Evolutionary conservation across 2,888 invertebrate species (phyloP).

Genomic region (Drosophila testacea): DNA sequence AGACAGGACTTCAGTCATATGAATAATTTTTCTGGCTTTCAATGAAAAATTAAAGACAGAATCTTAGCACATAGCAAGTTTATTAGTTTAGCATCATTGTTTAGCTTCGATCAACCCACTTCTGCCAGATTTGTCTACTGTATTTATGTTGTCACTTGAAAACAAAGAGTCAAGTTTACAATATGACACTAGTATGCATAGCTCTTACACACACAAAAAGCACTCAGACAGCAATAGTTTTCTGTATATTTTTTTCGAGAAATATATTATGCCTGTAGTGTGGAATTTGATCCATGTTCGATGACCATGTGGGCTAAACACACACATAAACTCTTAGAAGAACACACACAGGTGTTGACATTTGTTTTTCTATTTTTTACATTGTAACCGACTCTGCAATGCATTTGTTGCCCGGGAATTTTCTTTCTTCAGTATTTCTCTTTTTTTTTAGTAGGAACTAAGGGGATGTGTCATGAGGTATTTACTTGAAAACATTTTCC

Average conservation of each 20-base stretch:
- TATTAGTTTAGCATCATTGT: not conserved
- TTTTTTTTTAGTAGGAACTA: slow-evolving; percentile 30
- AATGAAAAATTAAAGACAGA: too few species aligned
- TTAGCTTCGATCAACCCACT: slow-evolving; percentile 33
- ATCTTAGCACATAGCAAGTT: not conserved
- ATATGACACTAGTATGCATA: slow-evolving; percentile 27
- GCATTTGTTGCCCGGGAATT: slow-evolving; percentile 43
- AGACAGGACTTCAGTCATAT: too few species aligned
- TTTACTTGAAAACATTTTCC: slow-evolving; percentile 51
- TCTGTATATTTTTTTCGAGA: slow-evolving; percentile 4
- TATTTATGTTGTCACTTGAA: not conserved
- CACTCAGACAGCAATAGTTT: slow-evolving; percentile 51
- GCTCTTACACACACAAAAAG: slow-evolving; percentile 26
- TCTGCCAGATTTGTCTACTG: not conserved
- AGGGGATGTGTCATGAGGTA: slow-evolving; percentile 37
- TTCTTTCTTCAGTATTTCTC: slow-evolving; percentile 12
- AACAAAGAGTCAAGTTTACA: slow-evolving; percentile 8
- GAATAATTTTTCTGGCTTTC: too few species aligned
- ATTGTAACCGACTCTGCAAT: slow-evolving; percentile 22
- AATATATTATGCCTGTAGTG: slow-evolving; percentile 28
- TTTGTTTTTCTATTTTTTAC: slow-evolving; percentile 12
- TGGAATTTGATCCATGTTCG: slow-evolving; percentile 51
- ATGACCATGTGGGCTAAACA: slow-evolving; percentile 40
- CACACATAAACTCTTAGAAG: not conserved
- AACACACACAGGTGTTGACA: slow-evolving; percentile 8